Evolutionary conservation across 2,113 vertebrate species (phyloP).

Genomic region (Nothoprocta pentlandii): DNA sequence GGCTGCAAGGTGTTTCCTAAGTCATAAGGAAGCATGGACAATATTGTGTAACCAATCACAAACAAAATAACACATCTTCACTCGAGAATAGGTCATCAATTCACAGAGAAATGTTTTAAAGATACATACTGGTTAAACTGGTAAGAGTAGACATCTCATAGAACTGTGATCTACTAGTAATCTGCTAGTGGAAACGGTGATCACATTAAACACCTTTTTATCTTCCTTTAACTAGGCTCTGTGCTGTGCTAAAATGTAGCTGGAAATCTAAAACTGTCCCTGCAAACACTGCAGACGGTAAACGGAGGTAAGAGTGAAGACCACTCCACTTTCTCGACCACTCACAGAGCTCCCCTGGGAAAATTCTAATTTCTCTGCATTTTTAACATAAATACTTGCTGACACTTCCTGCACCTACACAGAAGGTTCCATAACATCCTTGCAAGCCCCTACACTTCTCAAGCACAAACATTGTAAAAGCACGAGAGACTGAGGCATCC

Average conservation of each 20-base stretch:
- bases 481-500: fast-evolving
- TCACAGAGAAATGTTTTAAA: background rate
- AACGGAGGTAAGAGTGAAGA: background rate
- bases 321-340: background rate
- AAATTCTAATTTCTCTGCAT: background rate
- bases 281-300: background rate
- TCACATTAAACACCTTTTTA: background rate
- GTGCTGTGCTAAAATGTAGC: fast-evolving
- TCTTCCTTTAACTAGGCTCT: background rate
- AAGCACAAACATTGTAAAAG: background rate
- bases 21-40: background rate
- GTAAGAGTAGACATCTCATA: background rate
- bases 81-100: background rate
- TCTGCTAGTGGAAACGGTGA: background rate
- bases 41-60: background rate
- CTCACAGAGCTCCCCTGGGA: background rate
- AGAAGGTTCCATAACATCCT: background rate
- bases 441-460: background rate
- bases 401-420: background rate
- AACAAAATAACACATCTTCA: background rate
- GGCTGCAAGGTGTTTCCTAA: background rate
- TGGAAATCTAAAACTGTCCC: background rate
- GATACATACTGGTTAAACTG: background rate
- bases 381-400: background rate
- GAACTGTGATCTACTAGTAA: fast-evolving